phyloP scores from a whole-genome alignment of 2,888 invertebrate species.

The Chloroclystis v-ata region DNA sequence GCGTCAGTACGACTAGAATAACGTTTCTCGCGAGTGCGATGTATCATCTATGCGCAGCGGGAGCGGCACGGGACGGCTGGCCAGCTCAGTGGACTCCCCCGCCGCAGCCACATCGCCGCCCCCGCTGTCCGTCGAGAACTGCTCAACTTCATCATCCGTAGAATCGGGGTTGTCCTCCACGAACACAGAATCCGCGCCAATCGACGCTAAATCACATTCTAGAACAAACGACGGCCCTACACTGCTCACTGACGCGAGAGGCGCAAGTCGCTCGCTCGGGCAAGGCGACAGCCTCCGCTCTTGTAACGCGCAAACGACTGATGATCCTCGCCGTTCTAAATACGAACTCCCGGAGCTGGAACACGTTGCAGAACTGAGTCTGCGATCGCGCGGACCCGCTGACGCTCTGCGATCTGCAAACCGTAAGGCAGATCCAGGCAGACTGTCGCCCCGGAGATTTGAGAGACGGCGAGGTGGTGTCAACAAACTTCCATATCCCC shows the following conservation, averaged over 20 bases:
- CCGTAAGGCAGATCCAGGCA: slow-evolving; percentile 78
- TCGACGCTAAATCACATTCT: slow-evolving; percentile 84
- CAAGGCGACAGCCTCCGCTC: slow-evolving; percentile 92
- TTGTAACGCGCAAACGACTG: slow-evolving; percentile 85
- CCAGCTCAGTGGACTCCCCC: slow-evolving; percentile 63
- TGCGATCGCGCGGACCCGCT: slow-evolving; percentile 73
- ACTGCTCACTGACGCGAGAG: slow-evolving; percentile 88
- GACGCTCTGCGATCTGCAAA: slow-evolving; percentile 72
- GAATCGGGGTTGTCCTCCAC: slow-evolving; percentile 84
- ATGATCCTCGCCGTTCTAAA: slow-evolving; percentile 88
- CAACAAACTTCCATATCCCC: slow-evolving; percentile 84
- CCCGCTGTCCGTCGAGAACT: slow-evolving; percentile 90
- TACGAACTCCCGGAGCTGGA: slow-evolving; percentile 91
- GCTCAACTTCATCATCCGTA: slow-evolving; percentile 91
- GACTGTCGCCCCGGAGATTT: slow-evolving; percentile 77
- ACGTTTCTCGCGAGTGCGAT: slow-evolving; percentile 87
- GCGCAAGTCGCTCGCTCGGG: slow-evolving; percentile 80
- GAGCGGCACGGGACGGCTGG: slow-evolving; percentile 57
- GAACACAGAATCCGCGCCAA: slow-evolving; percentile 89
- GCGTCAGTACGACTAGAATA: slow-evolving; percentile 79
- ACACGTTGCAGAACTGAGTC: slow-evolving; percentile 89
- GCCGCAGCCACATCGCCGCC: slow-evolving; percentile 65
- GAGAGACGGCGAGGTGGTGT: slow-evolving; percentile 82
- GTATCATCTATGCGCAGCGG: slow-evolving; percentile 60
- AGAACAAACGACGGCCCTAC: slow-evolving; percentile 83